Evolutionary conservation across 2,797 vertebrate genomes (phyloP), one percentile per base, ranked within the genome.

Genomic region (Propithecus perrieri): DNA sequence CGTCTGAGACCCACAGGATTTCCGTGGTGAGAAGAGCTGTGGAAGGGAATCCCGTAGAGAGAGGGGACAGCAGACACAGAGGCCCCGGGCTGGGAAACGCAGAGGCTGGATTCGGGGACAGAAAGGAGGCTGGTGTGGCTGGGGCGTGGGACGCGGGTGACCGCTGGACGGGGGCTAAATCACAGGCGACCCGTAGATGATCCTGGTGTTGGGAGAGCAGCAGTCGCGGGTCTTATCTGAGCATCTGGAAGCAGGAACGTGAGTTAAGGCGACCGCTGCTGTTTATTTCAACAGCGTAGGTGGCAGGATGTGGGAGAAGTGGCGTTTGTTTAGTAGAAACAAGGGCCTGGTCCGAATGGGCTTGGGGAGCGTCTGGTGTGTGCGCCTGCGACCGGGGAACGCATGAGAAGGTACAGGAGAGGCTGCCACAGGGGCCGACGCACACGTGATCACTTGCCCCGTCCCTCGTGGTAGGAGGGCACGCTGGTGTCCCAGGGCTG

Each of bases 401-500:
- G 6, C 0, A 2, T 26, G 20, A 11, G 48, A 28, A n/a, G 71
- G 7, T 35, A 2, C 12, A 0, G 28, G 18, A 41, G 7, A 13
- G 41, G 11, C 24, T 9, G 4, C 18, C 24, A 1, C 0, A 1
- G 59, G 43, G 46, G 33, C 35, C 9, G 14, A 1, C n/a, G 55
- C 50, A 30, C n/a, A 2, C 22, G 15, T 18, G 67, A 43, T 35
- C 10, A 10, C 5, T 0, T 7, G 3, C 14, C 7, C 38, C 5
- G 0, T 3, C 13, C 10, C 4, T 13, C 9, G 7, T 0, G 8
- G 67, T 0, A 13, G 69, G 81, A 26, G 38, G 7, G 28, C 13
- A 30, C 8, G 15, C 17, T 20, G 8, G 20, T 1, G 71, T 35
- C 14, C 22, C 9, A 35, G 85, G 50, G n/a, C 30, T 13, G 33